Conservation (phyloP, 2,113 vertebrate species). For the Corythornis madagascariensis region DNA sequence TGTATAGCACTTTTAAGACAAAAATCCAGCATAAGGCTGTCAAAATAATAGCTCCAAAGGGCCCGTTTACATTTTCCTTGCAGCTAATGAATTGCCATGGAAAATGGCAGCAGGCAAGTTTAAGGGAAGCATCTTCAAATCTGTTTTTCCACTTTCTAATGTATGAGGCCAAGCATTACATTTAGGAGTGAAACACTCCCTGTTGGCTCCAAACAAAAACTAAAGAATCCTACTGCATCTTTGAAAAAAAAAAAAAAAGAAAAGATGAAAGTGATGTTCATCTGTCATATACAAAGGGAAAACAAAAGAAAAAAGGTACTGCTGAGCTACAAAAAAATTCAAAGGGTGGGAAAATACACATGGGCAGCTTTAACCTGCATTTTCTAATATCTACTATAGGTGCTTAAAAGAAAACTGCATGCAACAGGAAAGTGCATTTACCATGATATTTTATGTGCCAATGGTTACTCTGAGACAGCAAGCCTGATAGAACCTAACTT, state of each 20-base stretch:
- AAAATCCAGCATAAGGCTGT: slow-evolving; percentile 34
- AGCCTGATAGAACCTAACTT: neutral
- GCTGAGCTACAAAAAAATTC: neutral
- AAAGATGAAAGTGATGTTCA: neutral
- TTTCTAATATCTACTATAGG: neutral
- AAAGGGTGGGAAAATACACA: neutral
- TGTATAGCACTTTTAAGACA: neutral
- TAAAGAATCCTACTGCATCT: neutral
- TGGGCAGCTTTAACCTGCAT: neutral
- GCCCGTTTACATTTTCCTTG: slow-evolving; percentile 17
- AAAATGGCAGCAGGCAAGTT: slow-evolving; percentile 36
- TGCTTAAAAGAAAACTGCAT: neutral
- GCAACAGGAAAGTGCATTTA: neutral
- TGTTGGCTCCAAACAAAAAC: slow-evolving; percentile 18
- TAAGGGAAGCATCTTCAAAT: slow-evolving; percentile 26
- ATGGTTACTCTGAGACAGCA: neutral
- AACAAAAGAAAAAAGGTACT: neutral
- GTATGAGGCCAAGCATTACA: neutral
- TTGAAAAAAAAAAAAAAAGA: neutral
- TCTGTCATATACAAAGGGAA: neutral
- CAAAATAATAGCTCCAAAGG: slow-evolving; percentile 39
- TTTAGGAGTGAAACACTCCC: slow-evolving; percentile 2
- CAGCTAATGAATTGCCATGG: slow-evolving; percentile 24
- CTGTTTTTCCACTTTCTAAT: neutral
- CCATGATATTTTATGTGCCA: neutral